Conservation (phyloP, 35 echinoderm and acorn worm species). For the Amphiura filiformis region DNA sequence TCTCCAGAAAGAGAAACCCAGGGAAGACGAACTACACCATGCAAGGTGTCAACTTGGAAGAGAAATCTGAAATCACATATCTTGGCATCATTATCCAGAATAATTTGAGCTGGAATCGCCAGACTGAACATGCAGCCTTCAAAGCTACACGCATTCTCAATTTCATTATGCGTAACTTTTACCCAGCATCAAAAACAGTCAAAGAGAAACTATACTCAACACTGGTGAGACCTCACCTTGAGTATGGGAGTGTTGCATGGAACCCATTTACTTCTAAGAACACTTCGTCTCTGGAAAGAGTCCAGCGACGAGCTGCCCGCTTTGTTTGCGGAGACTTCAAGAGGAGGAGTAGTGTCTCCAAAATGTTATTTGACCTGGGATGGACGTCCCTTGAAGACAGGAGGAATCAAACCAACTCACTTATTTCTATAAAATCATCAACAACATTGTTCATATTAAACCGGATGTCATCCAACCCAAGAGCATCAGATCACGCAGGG, state of each 20-base stretch:
- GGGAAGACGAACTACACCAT: constrained; percentile 29
- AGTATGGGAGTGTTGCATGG: constrained; percentile 25
- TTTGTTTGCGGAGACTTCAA: no score
- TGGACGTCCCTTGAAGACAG: no score
- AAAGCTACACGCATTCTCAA: constrained; percentile 10
- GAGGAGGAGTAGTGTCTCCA: no score
- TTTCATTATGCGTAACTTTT: constrained; percentile 18
- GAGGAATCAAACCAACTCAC: no score
- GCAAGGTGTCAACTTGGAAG: constrained; percentile 18
- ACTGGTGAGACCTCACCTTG: constrained; percentile 10
- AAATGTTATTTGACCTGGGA: no score
- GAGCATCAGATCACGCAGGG: no score
- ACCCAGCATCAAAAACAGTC: constrained; percentile 18
- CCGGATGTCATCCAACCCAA: no score
- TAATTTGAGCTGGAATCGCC: constrained; percentile 13
- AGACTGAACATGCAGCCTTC: not conserved
- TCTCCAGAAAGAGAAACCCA: constrained; percentile 35
- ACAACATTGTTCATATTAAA: no score
- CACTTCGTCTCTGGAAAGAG: no score
- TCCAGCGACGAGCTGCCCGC: no score
- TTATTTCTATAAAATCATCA: no score
- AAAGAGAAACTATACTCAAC: constrained; percentile 6
- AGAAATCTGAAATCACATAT: constrained; percentile 26
- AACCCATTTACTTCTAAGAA: constrained; percentile 25
- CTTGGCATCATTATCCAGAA: constrained; percentile 42